phyloP scores from a whole-genome alignment of 2,888 invertebrate genomes.

The Troglohyphantes excavatus region DNA sequence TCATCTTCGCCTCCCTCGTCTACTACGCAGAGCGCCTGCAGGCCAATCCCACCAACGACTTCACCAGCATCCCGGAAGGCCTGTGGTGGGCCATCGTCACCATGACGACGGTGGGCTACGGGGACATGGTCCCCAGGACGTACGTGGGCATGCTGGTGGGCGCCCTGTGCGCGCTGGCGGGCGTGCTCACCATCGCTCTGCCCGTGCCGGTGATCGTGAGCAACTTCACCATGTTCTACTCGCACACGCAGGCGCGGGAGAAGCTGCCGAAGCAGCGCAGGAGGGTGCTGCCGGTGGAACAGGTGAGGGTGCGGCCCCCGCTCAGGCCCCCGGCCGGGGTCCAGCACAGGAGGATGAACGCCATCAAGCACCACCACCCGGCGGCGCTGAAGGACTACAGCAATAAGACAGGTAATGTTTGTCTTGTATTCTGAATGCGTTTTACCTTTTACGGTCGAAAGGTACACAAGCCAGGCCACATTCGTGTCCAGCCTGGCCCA shows the following conservation, averaged over 20 bases:
- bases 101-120: slow-evolving; percentile 99
- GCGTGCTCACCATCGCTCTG: slow-evolving; percentile 98
- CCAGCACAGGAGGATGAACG: slow-evolving; percentile 89
- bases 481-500: neutral
- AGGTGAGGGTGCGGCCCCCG: slow-evolving; percentile 87
- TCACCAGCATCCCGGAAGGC: slow-evolving; percentile 98
- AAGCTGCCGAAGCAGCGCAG: slow-evolving; percentile 99
- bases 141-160: slow-evolving; percentile 99
- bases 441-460: no score
- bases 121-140: slow-evolving; percentile 97
- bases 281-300: slow-evolving; percentile 97
- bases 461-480: no score
- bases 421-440: no score
- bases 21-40: slow-evolving; percentile 99
- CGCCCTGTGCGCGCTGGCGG: slow-evolving; percentile 98
- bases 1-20: slow-evolving; percentile 98
- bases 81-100: slow-evolving; percentile 99
- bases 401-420: slow-evolving; percentile 68
- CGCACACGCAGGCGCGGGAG: slow-evolving; percentile 93
- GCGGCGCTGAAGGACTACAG: slow-evolving; percentile 82
- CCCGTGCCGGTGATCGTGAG: slow-evolving; percentile 99
- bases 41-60: slow-evolving; percentile 94
- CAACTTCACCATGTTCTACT: slow-evolving; percentile 90
- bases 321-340: slow-evolving; percentile 82
- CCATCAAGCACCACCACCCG: slow-evolving; percentile 92